phyloP scores from a whole-genome alignment of 2,888 invertebrate genomes.

The Emmelina monodactyla region DNA sequence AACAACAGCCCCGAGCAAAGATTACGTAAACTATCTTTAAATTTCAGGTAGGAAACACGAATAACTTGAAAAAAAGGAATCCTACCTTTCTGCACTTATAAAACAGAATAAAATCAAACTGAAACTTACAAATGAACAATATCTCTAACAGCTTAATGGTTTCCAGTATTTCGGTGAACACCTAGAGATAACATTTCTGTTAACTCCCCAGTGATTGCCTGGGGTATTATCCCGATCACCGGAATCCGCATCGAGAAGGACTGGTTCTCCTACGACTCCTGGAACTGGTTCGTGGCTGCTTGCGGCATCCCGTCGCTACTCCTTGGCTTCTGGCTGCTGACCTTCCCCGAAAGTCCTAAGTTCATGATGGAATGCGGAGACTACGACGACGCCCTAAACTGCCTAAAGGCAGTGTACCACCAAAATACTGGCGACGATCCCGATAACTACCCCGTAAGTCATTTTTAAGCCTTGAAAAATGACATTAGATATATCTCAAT shows the following conservation, averaged over 20 bases:
- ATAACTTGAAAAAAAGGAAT: too few relatives aligned
- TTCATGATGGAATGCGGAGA: conserved; percentile 83
- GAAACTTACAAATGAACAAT: too few relatives aligned
- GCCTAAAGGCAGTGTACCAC: conserved; percentile 73
- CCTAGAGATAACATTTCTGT: too few relatives aligned
- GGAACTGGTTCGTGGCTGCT: conserved; percentile 82
- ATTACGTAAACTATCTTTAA: too few relatives aligned
- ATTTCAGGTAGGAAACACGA: too few relatives aligned
- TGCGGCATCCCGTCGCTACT: conserved; percentile 76
- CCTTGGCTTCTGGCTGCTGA: conserved; percentile 74
- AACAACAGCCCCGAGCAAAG: too few relatives aligned
- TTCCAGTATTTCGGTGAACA: too few relatives aligned
- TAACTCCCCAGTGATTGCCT: conserved; percentile 79
- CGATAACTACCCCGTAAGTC: conserved; percentile 74
- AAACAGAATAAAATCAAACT: too few relatives aligned
- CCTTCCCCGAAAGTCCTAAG: conserved; percentile 84
- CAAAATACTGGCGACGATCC: conserved; percentile 76
- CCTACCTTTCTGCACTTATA: too few relatives aligned
- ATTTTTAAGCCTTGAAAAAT: not conserved
- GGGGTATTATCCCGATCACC: conserved; percentile 77
- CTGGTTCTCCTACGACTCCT: conserved; percentile 75
- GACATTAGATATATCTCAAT: not conserved
- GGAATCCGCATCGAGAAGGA: conserved; percentile 66
- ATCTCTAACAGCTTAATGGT: too few relatives aligned
- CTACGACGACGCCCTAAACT: conserved; percentile 75